Conservation (phyloP, 2,113 vertebrate species). For the Catharus minimus region DNA sequence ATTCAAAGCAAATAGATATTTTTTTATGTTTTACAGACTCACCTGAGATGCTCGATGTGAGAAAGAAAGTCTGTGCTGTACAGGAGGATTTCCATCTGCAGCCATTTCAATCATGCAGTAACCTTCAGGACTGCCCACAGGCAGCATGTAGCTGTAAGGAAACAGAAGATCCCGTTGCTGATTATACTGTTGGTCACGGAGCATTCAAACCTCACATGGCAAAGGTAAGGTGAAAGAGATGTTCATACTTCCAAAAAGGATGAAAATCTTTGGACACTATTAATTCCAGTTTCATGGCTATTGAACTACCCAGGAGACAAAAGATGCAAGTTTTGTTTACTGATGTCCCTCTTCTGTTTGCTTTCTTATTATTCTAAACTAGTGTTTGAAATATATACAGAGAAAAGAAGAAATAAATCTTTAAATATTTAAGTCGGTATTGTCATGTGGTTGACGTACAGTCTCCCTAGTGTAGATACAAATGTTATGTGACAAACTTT, state of each 20-base stretch:
- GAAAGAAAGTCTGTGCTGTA: slow-evolving; percentile 67
- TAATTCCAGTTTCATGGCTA: background rate
- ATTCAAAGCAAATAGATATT: background rate
- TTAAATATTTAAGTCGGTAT: background rate
- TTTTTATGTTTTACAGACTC: background rate
- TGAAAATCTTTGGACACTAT: background rate
- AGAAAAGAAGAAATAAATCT: background rate
- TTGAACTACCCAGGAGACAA: slow-evolving; percentile 1
- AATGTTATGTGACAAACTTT: background rate
- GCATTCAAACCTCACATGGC: background rate
- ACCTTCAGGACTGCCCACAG: slow-evolving; percentile 68
- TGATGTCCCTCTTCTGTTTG: background rate
- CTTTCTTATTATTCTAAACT: background rate
- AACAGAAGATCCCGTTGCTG: slow-evolving; percentile 60
- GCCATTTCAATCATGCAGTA: slow-evolving; percentile 83
- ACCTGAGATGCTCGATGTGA: slow-evolving; percentile 74
- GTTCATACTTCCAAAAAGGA: background rate
- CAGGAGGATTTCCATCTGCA: slow-evolving; percentile 71
- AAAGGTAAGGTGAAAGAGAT: background rate
- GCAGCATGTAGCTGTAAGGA: slow-evolving; percentile 79
- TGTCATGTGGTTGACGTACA: slow-evolving; percentile 35
- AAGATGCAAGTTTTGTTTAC: background rate
- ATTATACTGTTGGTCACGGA: slow-evolving; percentile 51
- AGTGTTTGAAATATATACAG: slow-evolving; percentile 32
- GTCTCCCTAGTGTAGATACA: background rate